Evolutionary conservation across 2,113 vertebrate species (phyloP).

Genomic region (Campylomormyrus numenius): DNA sequence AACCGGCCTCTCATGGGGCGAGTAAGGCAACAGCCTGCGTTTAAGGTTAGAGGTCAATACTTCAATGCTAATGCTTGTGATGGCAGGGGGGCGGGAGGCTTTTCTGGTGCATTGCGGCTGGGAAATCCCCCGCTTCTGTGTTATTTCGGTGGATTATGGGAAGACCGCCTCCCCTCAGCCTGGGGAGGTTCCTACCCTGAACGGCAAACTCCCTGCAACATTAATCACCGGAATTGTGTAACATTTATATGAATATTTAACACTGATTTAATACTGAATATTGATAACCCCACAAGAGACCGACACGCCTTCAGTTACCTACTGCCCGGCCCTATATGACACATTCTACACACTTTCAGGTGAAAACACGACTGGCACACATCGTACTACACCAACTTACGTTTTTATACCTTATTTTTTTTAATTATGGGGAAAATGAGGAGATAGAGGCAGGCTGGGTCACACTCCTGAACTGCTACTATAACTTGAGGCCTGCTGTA

Average conservation of each 20-base stretch:
- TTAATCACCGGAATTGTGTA: neutral
- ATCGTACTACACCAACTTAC: neutral
- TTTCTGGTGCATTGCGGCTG: neutral
- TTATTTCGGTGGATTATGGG: neutral
- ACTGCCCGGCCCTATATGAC: neutral
- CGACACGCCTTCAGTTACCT: neutral
- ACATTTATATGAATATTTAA: neutral
- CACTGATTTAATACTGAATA: neutral
- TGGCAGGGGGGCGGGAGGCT: neutral
- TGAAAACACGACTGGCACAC: neutral
- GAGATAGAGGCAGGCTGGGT: neutral
- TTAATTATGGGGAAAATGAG: neutral
- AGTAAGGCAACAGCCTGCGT: neutral
- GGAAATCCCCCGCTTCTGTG: neutral
- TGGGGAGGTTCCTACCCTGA: neutral
- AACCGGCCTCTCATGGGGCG: neutral
- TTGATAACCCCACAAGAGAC: neutral
- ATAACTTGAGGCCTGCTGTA: neutral
- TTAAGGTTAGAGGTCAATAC: neutral
- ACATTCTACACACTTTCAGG: neutral
- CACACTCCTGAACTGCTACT: neutral
- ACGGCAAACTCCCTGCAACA: neutral
- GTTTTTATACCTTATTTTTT: neutral
- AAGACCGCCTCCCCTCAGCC: neutral
- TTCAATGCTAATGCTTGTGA: neutral